Evolutionary conservation across 2,888 invertebrate species (phyloP), one percentile per base, ranked within the genome.

Genomic region (Athetis lepigone): DNA sequence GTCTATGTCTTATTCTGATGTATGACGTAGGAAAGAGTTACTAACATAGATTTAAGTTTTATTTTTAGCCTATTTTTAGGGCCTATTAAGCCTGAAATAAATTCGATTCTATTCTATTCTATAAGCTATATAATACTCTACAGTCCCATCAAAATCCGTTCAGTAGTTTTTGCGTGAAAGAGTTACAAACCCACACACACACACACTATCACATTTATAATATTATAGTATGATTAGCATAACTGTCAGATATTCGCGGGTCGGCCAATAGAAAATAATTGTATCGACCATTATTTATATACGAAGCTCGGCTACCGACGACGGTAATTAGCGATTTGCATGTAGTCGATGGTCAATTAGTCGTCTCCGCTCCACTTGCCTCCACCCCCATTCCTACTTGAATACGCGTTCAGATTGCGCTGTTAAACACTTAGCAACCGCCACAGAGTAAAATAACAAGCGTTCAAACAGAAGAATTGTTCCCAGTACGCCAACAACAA

Each of bases 241-340:
- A 70, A 54, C 59, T 75, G 66, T 68, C 71, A 56, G 61, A 72
- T 72, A 79, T 75, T 69, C 27, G 66, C 66, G 18, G 62, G 50
- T 67, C 43, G 42, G 50, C 75, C 75, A 80, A 82, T 83, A 81
- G 78, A 72, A 85, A 85, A 86, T 85, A 84, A 85, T 84, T 80
- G 79, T 83, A 83, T 84, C 71, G 68, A 63, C 75, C 74, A 84
- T 87, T 85, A 85, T 88, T 86, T 88, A 88, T 88, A 86, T 84
- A 84, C 79, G 79, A 73, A 85, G 85, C 80, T 79, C 79, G 62
- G 82, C 80, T 83, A 81, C 82, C 85, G 84, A 78, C 82, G 82
- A 83, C 74, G 82, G 87, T 90, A 92, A 91, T 92, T 91, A 92
- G 88, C 85, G 87, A 91, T 91, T 90, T 90, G 88, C 91, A 88